Evolutionary conservation across 2,888 invertebrate genomes (phyloP).

Genomic region (Toxonevra muliebris): DNA sequence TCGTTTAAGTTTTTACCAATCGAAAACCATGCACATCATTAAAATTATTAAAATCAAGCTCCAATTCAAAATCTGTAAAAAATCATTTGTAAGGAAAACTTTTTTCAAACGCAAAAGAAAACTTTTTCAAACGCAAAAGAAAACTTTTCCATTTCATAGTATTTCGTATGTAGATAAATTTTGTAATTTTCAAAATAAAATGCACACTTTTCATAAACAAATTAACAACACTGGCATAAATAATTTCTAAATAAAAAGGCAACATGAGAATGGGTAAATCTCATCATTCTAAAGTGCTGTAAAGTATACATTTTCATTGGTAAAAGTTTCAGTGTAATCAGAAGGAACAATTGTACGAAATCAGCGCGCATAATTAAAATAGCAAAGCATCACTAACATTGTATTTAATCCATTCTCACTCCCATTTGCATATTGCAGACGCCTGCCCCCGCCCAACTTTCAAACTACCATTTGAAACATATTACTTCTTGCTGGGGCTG

Average conservation of each 20-base stretch:
- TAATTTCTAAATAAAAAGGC: neutral
- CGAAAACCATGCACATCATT: no score
- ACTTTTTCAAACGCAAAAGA: no score
- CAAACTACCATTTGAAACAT: neutral
- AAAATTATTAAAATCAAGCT: no score
- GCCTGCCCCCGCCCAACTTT: neutral
- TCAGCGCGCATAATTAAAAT: conserved; percentile 33
- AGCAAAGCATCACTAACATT: conserved; percentile 34
- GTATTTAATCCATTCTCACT: neutral
- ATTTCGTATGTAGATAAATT: no score
- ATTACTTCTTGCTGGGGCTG: neutral
- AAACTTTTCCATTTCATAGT: no score
- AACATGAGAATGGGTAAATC: no score
- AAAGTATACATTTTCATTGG: conserved; percentile 36
- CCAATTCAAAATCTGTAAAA: no score
- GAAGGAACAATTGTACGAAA: conserved; percentile 23
- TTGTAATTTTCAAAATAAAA: neutral
- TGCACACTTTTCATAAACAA: conserved; percentile 20
- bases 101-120: no score
- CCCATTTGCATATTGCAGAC: neutral
- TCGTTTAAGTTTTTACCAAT: no score
- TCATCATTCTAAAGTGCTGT: neutral
- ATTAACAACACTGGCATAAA: conserved; percentile 15
- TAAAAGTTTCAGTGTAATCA: conserved; percentile 31
- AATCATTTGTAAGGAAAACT: no score